A percentile compares a stretch with the other conserved stretches of the same genome.
Conservation (phyloP, 2,113 vertebrate genomes). For the Loxodonta africana region DNA sequence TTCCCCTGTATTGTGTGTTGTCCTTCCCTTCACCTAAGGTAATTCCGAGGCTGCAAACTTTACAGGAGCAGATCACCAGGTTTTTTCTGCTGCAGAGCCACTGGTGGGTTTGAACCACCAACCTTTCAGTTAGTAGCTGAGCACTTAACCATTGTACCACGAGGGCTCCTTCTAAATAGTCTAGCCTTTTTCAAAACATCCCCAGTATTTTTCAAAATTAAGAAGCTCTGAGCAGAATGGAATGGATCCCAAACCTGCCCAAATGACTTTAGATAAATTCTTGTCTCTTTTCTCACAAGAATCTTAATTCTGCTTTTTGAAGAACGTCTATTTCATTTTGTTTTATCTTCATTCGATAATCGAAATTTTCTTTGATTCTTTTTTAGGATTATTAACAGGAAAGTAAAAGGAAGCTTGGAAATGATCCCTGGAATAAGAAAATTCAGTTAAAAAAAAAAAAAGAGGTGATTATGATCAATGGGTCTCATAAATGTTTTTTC, state of each 20-base stretch:
- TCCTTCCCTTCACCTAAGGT: no score
- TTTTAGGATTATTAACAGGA: background rate
- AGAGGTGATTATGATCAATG: background rate
- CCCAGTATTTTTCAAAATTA: slow-evolving; percentile 10
- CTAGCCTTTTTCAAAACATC: background rate
- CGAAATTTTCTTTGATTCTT: background rate
- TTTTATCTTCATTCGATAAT: background rate
- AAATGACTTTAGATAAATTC: background rate
- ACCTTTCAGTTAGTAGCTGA: background rate
- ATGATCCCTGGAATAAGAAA: background rate
- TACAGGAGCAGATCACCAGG: no score
- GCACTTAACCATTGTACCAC: background rate
- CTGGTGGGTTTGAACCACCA: background rate
- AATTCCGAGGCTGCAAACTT: no score
- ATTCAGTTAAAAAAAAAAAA: background rate
- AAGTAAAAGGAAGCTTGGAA: background rate
- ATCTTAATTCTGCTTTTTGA: background rate
- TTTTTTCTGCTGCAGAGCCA: background rate
- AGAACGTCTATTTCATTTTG: background rate
- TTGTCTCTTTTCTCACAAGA: slow-evolving; percentile 12
- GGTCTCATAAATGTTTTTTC: background rate
- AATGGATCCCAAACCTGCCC: background rate
- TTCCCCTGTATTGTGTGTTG: no score
- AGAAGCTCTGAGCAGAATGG: background rate
- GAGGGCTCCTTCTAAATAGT: background rate